Evolutionary conservation across 2,797 vertebrate genomes (phyloP), one percentile per base, ranked within the genome.

Genomic region (Platyrinchus mystaceus): DNA sequence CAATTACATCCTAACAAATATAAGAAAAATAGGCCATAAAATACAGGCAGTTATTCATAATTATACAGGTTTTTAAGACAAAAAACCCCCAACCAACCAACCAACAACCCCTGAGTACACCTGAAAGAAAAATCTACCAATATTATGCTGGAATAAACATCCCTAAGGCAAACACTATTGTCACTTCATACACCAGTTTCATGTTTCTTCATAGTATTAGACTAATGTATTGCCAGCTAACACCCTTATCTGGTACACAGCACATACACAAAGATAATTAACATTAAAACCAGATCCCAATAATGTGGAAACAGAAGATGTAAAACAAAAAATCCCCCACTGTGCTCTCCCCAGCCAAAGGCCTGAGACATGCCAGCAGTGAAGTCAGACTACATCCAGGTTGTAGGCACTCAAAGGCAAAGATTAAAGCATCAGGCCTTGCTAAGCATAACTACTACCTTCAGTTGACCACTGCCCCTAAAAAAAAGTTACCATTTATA

Each of bases 1-100:
- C 99, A 96, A 99, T 99, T 37, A 99, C 98, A 97, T 99, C 98
- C 99, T 99, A 97, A 79, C 93, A 94, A 95, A 93, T 9, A 95
- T 8, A 95, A 22, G 10, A 79, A 52, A 96, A 93, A 96, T 20
- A 94, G 73, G 66, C 50, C 24, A 89, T 91, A 91, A 87, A 59
- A 47, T 20, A 13, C 7, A 62, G 12, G 27, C 9, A 90, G 34
- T 50, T 77, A 75, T 15, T 73, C 14, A 34, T 11, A 79, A 39
- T 52, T n/a, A 58, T 14, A 20, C 24, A 67, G 1, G 3, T 18
- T 79, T 85, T 89, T 32, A 75, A 88, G 27, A 23, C 8, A 34
- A 81, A 77, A 52, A 52, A 59, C 2, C 1, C 4, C 7, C 22
- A 70, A 84, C 4, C 20, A 81, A 50, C 12, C 14, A 58, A 46